Conservation (phyloP, 1,140 invertebrate species). For the Sitobion miscanthi region DNA sequence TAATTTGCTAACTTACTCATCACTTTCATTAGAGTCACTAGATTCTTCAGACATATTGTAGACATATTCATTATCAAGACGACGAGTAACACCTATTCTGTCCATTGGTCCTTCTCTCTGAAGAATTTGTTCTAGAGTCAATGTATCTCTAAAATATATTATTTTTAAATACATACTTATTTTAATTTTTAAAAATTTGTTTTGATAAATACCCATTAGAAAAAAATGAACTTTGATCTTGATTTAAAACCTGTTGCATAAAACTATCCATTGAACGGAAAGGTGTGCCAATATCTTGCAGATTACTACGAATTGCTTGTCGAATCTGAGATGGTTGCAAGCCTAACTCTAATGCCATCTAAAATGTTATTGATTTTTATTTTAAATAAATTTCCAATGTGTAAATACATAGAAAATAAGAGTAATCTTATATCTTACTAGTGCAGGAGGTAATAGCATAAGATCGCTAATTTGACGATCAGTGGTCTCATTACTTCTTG, state of each 20-base stretch:
- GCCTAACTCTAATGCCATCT: slow-evolving; percentile 73
- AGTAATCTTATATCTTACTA: slow-evolving; percentile 60
- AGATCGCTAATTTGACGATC: slow-evolving; percentile 66
- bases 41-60: background rate
- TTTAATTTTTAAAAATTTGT: background rate
- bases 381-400: background rate
- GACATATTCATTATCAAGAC: background rate
- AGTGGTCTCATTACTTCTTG: slow-evolving; percentile 59
- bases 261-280: slow-evolving; percentile 64
- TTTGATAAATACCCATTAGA: background rate
- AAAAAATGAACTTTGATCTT: slow-evolving; percentile 1
- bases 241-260: slow-evolving; percentile 42
- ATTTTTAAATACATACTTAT: background rate
- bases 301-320: slow-evolving; percentile 68
- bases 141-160: slow-evolving; percentile 19
- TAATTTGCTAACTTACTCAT: background rate
- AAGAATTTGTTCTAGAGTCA: slow-evolving; percentile 32
- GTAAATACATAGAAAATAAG: background rate
- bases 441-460: slow-evolving; percentile 67
- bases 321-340: slow-evolving; percentile 73
- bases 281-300: slow-evolving; percentile 67
- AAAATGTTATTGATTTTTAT: slow-evolving; percentile 22
- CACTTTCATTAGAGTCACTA: background rate
- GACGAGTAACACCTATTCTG: background rate
- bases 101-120: background rate